phyloP scores from a whole-genome alignment of 2,113 vertebrate species.

The Emydura subglobosa region DNA sequence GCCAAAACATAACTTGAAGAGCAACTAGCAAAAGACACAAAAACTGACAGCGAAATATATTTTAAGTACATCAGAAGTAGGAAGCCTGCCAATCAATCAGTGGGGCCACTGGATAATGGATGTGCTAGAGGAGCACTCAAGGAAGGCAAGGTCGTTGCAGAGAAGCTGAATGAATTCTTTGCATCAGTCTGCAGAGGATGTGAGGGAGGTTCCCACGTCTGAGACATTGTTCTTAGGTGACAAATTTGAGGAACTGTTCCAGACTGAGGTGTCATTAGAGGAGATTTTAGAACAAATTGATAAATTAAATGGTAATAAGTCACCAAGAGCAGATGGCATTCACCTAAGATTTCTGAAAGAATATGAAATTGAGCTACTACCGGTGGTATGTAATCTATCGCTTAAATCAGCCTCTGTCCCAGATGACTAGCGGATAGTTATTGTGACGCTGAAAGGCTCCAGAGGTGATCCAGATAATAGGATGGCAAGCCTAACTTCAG shows the following conservation, averaged over 20 bases:
- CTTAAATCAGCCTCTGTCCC: no score
- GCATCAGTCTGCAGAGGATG: neutral
- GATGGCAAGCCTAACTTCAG: neutral
- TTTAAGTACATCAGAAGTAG: neutral
- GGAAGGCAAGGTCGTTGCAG: neutral
- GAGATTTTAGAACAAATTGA: neutral
- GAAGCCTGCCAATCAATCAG: neutral
- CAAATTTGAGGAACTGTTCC: neutral
- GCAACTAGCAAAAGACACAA: neutral
- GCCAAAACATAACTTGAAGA: neutral
- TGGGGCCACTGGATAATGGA: neutral
- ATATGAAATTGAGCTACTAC: neutral
- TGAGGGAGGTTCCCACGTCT: neutral
- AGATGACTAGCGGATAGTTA: neutral
- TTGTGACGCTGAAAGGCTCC: neutral
- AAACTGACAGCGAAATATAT: neutral
- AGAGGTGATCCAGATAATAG: neutral
- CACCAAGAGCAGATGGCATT: neutral
- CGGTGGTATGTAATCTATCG: no score
- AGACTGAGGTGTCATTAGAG: neutral
- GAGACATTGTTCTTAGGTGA: neutral
- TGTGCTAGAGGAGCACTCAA: no score
- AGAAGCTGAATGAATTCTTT: neutral
- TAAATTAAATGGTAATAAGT: neutral
- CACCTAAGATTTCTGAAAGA: neutral